These are phyloP conservation scores for Gracilinanus agilis DNA, from an alignment of 2,113 vertebrate genomes.

Conservation along the genomic window DNA sequence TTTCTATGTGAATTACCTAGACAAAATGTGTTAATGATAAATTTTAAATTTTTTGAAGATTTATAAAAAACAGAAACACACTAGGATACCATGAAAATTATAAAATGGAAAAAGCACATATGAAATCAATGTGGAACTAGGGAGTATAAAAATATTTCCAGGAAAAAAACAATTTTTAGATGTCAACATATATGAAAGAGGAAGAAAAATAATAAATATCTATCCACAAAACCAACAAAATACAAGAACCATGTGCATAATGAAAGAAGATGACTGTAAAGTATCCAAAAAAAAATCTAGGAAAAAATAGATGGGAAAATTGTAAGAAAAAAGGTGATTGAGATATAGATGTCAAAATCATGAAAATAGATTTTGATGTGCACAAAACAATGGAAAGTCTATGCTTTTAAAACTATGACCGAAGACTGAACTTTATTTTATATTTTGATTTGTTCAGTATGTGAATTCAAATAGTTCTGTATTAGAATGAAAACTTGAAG, in stretches of 20 bases:
- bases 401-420: not conserved
- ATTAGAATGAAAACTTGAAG: constrained; percentile 42
- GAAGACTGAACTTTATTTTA: constrained; percentile 49
- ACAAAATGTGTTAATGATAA: constrained; percentile 1
- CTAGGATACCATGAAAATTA: not conserved
- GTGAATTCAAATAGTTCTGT: constrained; percentile 37
- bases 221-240: constrained; percentile 21
- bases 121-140: not conserved
- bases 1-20: not conserved
- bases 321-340: not conserved
- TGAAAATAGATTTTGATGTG: constrained; percentile 16
- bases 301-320: not conserved
- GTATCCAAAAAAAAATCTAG: not conserved
- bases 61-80: not conserved
- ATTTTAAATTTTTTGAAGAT: not conserved
- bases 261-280: not conserved
- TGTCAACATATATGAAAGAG: not conserved
- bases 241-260: not conserved
- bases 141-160: not conserved
- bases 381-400: not conserved
- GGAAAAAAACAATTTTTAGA: not conserved
- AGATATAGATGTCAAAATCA: constrained; percentile 1
- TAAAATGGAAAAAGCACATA: not conserved
- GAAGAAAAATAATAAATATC: constrained; percentile 29
- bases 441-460: constrained; percentile 51